phyloP scores from a whole-genome alignment of 2,797 vertebrate genomes.

The Eulemur albifrons region DNA sequence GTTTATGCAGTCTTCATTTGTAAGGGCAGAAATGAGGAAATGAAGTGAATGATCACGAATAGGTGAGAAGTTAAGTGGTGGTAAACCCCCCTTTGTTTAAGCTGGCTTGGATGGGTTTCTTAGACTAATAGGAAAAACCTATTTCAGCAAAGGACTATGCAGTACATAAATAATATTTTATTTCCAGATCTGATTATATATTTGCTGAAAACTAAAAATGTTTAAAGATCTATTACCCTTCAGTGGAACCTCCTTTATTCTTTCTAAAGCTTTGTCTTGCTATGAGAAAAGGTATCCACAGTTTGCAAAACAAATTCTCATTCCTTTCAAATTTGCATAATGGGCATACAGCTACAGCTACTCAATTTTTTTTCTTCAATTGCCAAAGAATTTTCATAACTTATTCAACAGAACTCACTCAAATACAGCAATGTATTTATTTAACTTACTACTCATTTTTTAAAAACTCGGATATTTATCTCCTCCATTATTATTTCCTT shows the following conservation, averaged over 20 bases:
- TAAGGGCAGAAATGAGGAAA: not conserved
- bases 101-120: not conserved
- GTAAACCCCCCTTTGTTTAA: not conserved
- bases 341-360: not conserved
- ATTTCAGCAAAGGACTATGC: not conserved
- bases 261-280: not conserved
- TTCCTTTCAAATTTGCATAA: not conserved
- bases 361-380: constrained; percentile 5
- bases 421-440: not conserved
- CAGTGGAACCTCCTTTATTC: not conserved
- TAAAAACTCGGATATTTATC: not conserved
- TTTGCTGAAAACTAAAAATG: not conserved
- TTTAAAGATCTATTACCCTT: not conserved
- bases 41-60: not conserved
- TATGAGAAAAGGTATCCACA: not conserved
- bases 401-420: not conserved
- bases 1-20: not conserved
- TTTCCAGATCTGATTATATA: not conserved
- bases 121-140: not conserved
- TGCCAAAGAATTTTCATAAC: not conserved
- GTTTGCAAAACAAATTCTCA: not conserved
- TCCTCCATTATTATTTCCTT: not conserved
- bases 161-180: not conserved
- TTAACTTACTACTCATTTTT: not conserved
- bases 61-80: not conserved